Evolutionary conservation across 2,113 vertebrate genomes (phyloP).

Genomic region (Misgurnus mizolepis): DNA sequence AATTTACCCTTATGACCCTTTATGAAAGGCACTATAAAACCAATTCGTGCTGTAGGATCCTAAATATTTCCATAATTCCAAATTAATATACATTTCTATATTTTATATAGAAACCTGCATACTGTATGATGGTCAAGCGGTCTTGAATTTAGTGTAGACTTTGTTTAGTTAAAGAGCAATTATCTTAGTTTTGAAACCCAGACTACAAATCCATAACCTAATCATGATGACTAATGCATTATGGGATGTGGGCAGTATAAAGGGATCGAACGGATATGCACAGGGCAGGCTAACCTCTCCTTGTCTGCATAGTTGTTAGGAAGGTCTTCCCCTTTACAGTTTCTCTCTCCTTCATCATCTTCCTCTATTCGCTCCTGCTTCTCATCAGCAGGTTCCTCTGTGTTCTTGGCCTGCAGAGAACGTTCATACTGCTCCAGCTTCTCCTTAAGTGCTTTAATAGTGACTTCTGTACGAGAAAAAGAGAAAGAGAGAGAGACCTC

Average conservation of each 20-base stretch:
- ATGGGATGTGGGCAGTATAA: background rate
- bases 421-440: slow-evolving; percentile 88
- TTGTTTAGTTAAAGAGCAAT: background rate
- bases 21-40: too few relatives aligned
- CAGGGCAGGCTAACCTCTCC: slow-evolving; percentile 75
- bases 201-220: background rate
- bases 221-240: background rate
- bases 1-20: too few relatives aligned
- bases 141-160: background rate
- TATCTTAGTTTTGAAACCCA: background rate
- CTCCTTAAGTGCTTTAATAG: slow-evolving; percentile 92
- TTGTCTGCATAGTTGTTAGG: slow-evolving; percentile 86
- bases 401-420: slow-evolving; percentile 65
- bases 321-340: slow-evolving; percentile 81
- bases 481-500: slow-evolving; percentile 42
- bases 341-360: slow-evolving; percentile 80
- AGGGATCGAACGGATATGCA: background rate
- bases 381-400: slow-evolving; percentile 60
- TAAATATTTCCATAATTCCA: too few relatives aligned
- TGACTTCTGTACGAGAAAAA: slow-evolving; percentile 78
- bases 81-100: too few relatives aligned
- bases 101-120: background rate
- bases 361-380: slow-evolving; percentile 81
- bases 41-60: too few relatives aligned
- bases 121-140: too few relatives aligned